Evolutionary conservation across 2,888 invertebrate genomes (phyloP).

Genomic region (Teleiodes luculella): DNA sequence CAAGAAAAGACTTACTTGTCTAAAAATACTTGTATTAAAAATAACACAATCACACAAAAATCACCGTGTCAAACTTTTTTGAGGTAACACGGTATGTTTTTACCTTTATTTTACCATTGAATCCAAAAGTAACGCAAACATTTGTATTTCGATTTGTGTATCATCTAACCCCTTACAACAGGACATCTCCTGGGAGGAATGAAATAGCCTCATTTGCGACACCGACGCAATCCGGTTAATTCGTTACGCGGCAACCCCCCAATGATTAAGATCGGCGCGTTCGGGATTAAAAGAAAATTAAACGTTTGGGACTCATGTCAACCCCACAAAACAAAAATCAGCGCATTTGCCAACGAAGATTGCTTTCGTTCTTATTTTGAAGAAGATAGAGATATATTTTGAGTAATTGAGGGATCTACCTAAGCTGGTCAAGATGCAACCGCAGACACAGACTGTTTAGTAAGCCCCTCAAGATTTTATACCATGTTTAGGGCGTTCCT

Average conservation of each 20-base stretch:
- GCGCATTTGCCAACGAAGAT: no score
- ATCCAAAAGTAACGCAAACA: background rate
- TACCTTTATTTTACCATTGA: no score
- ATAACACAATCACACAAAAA: no score
- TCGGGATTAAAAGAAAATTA: conserved; percentile 78
- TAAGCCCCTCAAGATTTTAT: conserved; percentile 70
- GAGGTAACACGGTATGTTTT: no score
- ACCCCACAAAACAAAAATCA: conserved; percentile 38
- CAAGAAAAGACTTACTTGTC: no score
- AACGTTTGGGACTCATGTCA: conserved; percentile 67
- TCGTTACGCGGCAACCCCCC: conserved; percentile 70
- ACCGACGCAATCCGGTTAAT: conserved; percentile 75
- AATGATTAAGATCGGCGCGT: conserved; percentile 69
- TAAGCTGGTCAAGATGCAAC: conserved; percentile 39
- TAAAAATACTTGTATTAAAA: no score
- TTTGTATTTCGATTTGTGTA: conserved; percentile 13
- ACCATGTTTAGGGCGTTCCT: conserved; percentile 72
- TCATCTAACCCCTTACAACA: conserved; percentile 41
- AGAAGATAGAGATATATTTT: conserved; percentile 16
- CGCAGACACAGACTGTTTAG: conserved; percentile 45
- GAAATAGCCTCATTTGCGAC: conserved; percentile 75
- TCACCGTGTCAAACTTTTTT: no score
- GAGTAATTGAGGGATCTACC: background rate
- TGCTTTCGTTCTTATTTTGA: background rate
- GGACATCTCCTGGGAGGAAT: conserved; percentile 56